These are phyloP conservation scores for Cynopterus brachyotis DNA, from an alignment of 2,113 vertebrate genomes.

Conservation along the genomic window DNA sequence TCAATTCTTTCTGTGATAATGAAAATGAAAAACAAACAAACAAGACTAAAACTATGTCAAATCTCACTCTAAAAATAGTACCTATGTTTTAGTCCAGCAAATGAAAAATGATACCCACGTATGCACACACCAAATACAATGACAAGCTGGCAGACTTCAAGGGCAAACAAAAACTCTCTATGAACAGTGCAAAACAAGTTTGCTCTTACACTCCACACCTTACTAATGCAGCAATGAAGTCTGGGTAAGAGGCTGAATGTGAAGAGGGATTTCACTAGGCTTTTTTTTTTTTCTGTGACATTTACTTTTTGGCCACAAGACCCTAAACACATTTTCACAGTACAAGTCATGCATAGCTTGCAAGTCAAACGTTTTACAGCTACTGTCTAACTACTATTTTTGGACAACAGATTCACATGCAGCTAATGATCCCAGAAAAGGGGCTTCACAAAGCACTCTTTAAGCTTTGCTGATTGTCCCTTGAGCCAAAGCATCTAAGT, in stretches of 20 bases:
- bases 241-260: not conserved
- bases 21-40: not conserved
- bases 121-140: slow-evolving; percentile 12
- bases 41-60: slow-evolving; percentile 9
- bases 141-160: slow-evolving; percentile 49
- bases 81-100: slow-evolving; percentile 33
- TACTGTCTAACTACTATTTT: slow-evolving; percentile 55
- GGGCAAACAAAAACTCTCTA: slow-evolving; percentile 17
- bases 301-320: slow-evolving; percentile 64
- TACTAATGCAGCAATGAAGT: not conserved
- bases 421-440: slow-evolving; percentile 56
- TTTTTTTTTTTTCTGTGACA: slow-evolving; percentile 32
- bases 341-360: slow-evolving; percentile 67
- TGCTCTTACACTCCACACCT: not conserved
- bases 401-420: slow-evolving; percentile 67
- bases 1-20: slow-evolving; percentile 1
- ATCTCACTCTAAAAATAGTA: slow-evolving; percentile 62
- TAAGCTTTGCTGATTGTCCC: not conserved
- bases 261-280: slow-evolving; percentile 28
- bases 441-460: slow-evolving; percentile 30
- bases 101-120: slow-evolving; percentile 11
- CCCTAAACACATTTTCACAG: slow-evolving; percentile 68
- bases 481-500: not conserved
- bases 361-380: slow-evolving; percentile 61
- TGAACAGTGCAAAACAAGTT: not conserved